phyloP scores from a whole-genome alignment of 2,888 invertebrate species.

The Calliopum simillimum region DNA sequence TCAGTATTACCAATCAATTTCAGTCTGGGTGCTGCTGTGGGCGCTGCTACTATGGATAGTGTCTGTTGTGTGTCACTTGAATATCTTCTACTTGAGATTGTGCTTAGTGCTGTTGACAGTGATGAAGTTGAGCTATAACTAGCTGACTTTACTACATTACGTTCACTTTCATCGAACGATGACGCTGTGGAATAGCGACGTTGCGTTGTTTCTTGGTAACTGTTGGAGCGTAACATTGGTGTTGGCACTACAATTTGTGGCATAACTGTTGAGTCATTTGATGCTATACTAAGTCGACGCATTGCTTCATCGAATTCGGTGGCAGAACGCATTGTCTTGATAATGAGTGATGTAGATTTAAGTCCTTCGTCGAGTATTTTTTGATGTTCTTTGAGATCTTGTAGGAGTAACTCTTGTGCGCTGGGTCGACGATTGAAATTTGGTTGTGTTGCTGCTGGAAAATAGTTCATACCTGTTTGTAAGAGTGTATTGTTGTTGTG shows the following conservation, averaged over 20 bases:
- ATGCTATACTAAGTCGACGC: conserved; percentile 63
- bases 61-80: conserved; percentile 43
- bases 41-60: conserved; percentile 50
- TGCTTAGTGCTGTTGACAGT: conserved; percentile 46
- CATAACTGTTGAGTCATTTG: conserved; percentile 54
- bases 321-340: conserved; percentile 65
- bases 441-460: conserved; percentile 44
- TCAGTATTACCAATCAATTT: conserved; percentile 62
- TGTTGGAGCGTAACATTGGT: conserved; percentile 58
- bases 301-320: conserved; percentile 67
- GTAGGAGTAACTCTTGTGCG: conserved; percentile 57
- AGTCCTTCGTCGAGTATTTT: conserved; percentile 61
- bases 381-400: conserved; percentile 59
- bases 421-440: conserved; percentile 50
- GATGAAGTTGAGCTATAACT: conserved; percentile 44
- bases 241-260: conserved; percentile 56
- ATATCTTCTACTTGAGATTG: conserved; percentile 21
- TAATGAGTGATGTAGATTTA: conserved; percentile 67
- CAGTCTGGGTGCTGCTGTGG: conserved; percentile 61
- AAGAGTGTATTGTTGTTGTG: conserved; percentile 37
- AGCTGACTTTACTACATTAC: conserved; percentile 37
- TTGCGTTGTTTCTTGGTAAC: conserved; percentile 55
- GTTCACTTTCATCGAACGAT: not conserved
- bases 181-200: conserved; percentile 52
- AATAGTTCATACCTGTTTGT: conserved; percentile 36